Percentiles rank a stretch among this genome's conserved stretches.
Conservation (phyloP, 2,797 vertebrate genomes). For the Gymnodraco acuticeps region DNA sequence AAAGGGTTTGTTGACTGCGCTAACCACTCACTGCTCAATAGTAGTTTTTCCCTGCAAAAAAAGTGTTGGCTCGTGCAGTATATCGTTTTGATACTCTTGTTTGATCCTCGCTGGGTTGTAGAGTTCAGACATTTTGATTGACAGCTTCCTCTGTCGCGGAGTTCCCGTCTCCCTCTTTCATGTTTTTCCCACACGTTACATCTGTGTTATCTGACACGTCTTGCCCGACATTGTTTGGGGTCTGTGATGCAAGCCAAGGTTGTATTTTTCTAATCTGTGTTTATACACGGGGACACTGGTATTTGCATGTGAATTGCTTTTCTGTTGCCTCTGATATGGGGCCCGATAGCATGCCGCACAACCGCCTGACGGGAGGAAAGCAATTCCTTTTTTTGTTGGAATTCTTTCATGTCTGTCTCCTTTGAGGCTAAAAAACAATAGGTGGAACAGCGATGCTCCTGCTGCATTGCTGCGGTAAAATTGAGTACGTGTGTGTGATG, state of each 20-base stretch:
- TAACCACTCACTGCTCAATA: constrained; percentile 15
- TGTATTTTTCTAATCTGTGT: constrained; percentile 70
- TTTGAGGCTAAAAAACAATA: constrained; percentile 59
- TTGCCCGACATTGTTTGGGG: constrained; percentile 62
- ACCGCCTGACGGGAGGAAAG: constrained; percentile 43
- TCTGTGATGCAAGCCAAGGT: constrained; percentile 61
- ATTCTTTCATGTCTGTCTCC: constrained; percentile 54
- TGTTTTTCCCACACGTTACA: constrained; percentile 43
- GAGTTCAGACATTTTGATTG: constrained; percentile 64
- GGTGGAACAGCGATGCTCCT: constrained; percentile 32
- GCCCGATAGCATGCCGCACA: constrained; percentile 54
- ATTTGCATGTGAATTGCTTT: constrained; percentile 82
- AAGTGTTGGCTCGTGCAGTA: constrained; percentile 22
- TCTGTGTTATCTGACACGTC: constrained; percentile 64
- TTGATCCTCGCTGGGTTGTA: constrained; percentile 56
- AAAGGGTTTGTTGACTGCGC: constrained; percentile 43
- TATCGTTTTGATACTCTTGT: constrained; percentile 45
- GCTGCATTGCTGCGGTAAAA: constrained; percentile 63
- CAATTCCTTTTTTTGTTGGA: neutral
- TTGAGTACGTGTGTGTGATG: constrained; percentile 26
- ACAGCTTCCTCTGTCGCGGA: constrained; percentile 51
- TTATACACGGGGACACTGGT: constrained; percentile 58
- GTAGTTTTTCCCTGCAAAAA: constrained; percentile 33
- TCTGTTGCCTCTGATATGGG: constrained; percentile 70
- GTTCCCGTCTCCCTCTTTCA: constrained; percentile 58